phyloP scores from a whole-genome alignment of 1,140 invertebrate species.

The Drosophila navojoa region DNA sequence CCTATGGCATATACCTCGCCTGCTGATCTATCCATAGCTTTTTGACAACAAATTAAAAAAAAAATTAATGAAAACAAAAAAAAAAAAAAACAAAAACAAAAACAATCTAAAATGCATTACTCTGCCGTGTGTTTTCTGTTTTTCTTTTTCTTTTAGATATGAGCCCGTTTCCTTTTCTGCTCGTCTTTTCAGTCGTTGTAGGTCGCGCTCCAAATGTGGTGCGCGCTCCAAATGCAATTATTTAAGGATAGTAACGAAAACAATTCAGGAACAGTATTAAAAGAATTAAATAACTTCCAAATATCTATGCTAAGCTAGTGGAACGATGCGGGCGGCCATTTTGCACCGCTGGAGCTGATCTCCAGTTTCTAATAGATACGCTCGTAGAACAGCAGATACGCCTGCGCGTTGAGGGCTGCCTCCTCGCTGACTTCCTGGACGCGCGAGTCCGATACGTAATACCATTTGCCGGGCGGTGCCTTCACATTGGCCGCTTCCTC shows the following conservation, averaged over 20 bases:
- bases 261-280: slow-evolving; percentile 14
- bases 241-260: slow-evolving; percentile 2
- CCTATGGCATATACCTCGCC: background rate
- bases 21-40: background rate
- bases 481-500: slow-evolving; percentile 83
- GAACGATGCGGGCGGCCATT: slow-evolving; percentile 19
- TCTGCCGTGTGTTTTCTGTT: background rate
- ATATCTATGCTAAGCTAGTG: slow-evolving; percentile 22
- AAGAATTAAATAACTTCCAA: background rate
- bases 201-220: background rate
- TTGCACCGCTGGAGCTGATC: background rate
- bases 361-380: slow-evolving; percentile 87
- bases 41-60: background rate
- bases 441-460: slow-evolving; percentile 94
- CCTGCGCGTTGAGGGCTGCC: slow-evolving; percentile 93
- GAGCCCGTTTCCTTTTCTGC: slow-evolving; percentile 3
- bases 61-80: background rate
- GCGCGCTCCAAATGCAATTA: slow-evolving; percentile 18
- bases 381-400: slow-evolving; percentile 99
- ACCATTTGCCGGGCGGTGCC: slow-evolving; percentile 93
- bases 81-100: background rate
- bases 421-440: slow-evolving; percentile 92
- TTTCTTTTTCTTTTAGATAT: slow-evolving; percentile 1
- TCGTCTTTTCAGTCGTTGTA: slow-evolving; percentile 28
- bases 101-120: slow-evolving; percentile 3